Evolutionary conservation across 2,797 vertebrate genomes (phyloP), one percentile per base, ranked within the genome.

Genomic region (Melanogrammus aeglefinus): DNA sequence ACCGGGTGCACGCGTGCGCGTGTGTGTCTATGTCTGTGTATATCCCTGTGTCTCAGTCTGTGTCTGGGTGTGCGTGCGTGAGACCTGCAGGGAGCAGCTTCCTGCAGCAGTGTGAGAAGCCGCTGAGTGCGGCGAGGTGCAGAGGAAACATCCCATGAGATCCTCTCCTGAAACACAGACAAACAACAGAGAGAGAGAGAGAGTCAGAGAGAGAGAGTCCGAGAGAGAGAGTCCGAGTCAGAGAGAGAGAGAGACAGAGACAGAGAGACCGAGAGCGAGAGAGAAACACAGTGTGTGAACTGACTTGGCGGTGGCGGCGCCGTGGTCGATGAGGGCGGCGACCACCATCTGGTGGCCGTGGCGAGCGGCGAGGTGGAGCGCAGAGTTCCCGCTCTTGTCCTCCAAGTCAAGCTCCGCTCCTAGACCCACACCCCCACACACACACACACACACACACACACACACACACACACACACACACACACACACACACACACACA

Each of bases 141-240:
- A 99, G 94, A 47, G 98, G 98, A 91, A 99, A 97, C 97, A 98
- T 99, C 91, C 97, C 97, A 81, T 99, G 96, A 93, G 97, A 93
- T 85, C 97, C 98, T 88, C 95, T 95, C 91, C 97, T 99, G 41
- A 87, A 78, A 63, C 66, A 24, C 80, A 41, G 9, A 35, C 80
- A 78, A 12, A 24, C 29, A 82, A 33, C 31, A 33, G 31, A 33
- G 31, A 38, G 36, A 38, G 36, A 9, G 31, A 33, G 31, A 33
- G 31, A 33, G 31, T 33, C 31, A 33, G 31, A 33, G 31, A 33
- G 31, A 33, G 31, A 3, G 31, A 33, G 29, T 31, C 29, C 1
- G 29, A 31, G 29, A 31, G 29, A 31, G 29, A 1, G 29, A 31
- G 29, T 31, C 29, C 1, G 31, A 33, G 31, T 33, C 36, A 38